Conservation (phyloP, 2,888 invertebrate species). For the Lamellibrachia columna region DNA sequence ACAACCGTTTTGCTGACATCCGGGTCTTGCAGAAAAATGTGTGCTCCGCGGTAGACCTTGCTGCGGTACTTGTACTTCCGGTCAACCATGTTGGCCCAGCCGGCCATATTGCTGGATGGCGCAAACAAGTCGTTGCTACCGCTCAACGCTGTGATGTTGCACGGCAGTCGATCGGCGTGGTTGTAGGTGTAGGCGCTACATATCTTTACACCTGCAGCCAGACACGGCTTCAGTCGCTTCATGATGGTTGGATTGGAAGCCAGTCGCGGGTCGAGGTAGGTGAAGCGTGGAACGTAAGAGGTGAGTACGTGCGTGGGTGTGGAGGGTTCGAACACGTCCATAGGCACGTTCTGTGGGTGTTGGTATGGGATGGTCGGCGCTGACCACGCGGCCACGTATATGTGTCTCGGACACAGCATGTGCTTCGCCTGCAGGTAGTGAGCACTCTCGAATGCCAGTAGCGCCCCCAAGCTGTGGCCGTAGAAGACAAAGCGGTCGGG, state of each 20-base stretch:
- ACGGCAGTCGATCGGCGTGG: constrained; percentile 1
- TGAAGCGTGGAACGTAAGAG: background rate
- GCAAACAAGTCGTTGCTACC: constrained; percentile 11
- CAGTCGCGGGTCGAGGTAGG: background rate
- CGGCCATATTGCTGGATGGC: background rate
- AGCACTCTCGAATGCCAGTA: background rate
- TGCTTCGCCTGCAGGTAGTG: background rate
- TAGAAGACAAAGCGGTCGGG: background rate
- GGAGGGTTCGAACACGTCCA: background rate
- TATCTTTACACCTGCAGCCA: background rate
- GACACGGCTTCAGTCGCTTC: background rate
- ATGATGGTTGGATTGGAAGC: background rate
- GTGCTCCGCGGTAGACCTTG: background rate
- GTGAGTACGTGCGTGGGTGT: background rate
- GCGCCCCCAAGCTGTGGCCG: background rate
- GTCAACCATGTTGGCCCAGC: background rate
- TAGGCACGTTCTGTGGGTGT: background rate
- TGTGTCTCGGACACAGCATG: background rate
- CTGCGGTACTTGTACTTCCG: constrained; percentile 16
- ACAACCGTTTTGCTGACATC: constrained; percentile 5
- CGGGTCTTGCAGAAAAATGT: background rate
- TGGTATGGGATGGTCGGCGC: background rate
- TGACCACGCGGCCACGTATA: background rate
- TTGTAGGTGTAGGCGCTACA: background rate
- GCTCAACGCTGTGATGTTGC: background rate